These are phyloP conservation scores for Crotophaga sulcirostris DNA, from an alignment of 2,113 vertebrate species.

Conservation along the genomic window DNA sequence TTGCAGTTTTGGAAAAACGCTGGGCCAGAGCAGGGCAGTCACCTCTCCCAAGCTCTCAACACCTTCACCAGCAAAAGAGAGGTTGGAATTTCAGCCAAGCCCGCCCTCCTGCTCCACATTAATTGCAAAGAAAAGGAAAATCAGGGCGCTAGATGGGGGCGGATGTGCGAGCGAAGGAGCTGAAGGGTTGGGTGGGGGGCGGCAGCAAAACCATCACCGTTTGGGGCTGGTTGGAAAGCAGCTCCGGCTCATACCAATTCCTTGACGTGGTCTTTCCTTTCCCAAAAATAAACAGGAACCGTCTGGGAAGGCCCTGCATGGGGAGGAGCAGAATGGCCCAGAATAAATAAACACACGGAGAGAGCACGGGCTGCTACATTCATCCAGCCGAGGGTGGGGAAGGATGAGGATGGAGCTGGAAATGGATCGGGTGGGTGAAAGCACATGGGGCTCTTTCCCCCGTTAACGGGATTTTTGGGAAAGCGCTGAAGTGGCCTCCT, in stretches of 20 bases:
- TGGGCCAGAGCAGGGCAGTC: neutral
- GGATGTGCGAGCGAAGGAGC: neutral
- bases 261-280: constrained; percentile 24
- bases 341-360: neutral
- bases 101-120: neutral
- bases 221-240: neutral
- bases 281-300: constrained; percentile 41
- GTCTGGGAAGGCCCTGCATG: neutral
- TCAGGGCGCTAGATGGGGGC: neutral
- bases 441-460: neutral
- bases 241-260: neutral
- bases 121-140: neutral
- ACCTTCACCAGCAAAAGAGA: fast-evolving
- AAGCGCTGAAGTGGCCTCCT: neutral
- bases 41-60: fast-evolving
- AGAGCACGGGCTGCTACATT: neutral
- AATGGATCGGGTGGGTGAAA: neutral
- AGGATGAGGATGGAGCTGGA: neutral
- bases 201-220: neutral
- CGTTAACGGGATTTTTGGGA: neutral
- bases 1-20: neutral
- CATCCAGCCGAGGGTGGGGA: neutral
- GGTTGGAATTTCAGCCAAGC: neutral
- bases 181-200: neutral
- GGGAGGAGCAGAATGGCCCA: neutral